Conservation (phyloP, 2,113 vertebrate species). For the Indri indri region DNA sequence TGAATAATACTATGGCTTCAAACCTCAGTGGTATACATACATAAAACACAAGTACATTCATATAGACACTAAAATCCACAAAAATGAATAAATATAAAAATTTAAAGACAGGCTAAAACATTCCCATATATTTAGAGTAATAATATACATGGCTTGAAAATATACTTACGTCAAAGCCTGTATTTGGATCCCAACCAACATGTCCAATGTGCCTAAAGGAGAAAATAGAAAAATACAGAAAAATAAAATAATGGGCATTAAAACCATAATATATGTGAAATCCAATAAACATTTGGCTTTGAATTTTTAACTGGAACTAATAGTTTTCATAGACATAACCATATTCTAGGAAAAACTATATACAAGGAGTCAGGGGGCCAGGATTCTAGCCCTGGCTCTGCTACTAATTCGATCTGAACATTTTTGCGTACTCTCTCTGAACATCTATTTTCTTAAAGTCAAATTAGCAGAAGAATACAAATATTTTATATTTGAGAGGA, state of each 20-base stretch:
- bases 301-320: neutral
- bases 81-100: slow-evolving; percentile 34
- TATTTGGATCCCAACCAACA: slow-evolving; percentile 99
- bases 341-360: neutral
- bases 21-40: neutral
- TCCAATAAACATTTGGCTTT: neutral
- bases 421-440: neutral
- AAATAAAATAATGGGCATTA: neutral
- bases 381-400: neutral
- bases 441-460: neutral
- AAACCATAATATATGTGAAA: slow-evolving; percentile 39
- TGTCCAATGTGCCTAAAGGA: slow-evolving; percentile 96
- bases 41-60: neutral
- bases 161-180: slow-evolving; percentile 98
- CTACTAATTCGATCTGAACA: neutral
- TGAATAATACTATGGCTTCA: neutral
- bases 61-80: slow-evolving; percentile 2
- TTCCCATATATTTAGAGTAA: neutral
- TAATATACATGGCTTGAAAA: slow-evolving; percentile 46
- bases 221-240: neutral
- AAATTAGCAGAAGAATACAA: neutral
- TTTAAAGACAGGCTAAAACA: neutral
- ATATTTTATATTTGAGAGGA: neutral
- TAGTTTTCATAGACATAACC: neutral
- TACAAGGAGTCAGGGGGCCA: neutral